These are phyloP conservation scores for Amphiura filiformis DNA, from an alignment of 35 echinoderm and acorn worm genomes.

Conservation along the genomic window DNA sequence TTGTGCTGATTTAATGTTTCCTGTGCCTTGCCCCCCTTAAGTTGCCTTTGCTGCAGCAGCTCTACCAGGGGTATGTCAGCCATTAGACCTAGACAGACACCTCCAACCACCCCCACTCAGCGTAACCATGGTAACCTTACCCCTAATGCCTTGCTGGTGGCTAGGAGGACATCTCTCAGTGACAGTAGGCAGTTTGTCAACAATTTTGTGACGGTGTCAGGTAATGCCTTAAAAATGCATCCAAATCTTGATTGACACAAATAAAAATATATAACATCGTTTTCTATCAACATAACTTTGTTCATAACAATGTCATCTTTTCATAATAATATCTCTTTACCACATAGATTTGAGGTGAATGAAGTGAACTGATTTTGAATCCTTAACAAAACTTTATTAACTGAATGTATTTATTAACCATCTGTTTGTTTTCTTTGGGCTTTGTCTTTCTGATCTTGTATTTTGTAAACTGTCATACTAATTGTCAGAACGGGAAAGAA, in stretches of 20 bases:
- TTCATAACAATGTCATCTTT: too few relatives aligned
- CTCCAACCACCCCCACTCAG: slow-evolving; percentile 4
- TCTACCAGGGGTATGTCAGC: background rate
- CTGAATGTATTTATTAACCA: too few relatives aligned
- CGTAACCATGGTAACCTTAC: background rate
- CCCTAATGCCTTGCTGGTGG: slow-evolving; percentile 7
- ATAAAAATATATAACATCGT: too few relatives aligned
- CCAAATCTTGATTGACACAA: background rate
- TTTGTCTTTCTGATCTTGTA: too few relatives aligned
- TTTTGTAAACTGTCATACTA: too few relatives aligned
- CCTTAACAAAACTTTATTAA: too few relatives aligned
- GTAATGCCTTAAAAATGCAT: background rate
- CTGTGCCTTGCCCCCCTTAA: background rate
- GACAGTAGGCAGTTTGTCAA: slow-evolving; percentile 7
- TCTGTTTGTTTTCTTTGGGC: too few relatives aligned
- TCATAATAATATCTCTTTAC: too few relatives aligned
- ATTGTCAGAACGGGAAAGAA: too few relatives aligned
- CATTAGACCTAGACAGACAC: background rate
- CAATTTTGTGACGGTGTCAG: background rate
- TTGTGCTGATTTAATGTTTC: background rate
- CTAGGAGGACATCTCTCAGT: background rate
- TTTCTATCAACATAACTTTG: too few relatives aligned
- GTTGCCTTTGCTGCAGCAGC: background rate
- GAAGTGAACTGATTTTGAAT: too few relatives aligned
- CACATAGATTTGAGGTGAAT: too few relatives aligned